These are phyloP conservation scores for Metalampra italica DNA, from an alignment of 2,888 invertebrate genomes.

Conservation along the genomic window DNA sequence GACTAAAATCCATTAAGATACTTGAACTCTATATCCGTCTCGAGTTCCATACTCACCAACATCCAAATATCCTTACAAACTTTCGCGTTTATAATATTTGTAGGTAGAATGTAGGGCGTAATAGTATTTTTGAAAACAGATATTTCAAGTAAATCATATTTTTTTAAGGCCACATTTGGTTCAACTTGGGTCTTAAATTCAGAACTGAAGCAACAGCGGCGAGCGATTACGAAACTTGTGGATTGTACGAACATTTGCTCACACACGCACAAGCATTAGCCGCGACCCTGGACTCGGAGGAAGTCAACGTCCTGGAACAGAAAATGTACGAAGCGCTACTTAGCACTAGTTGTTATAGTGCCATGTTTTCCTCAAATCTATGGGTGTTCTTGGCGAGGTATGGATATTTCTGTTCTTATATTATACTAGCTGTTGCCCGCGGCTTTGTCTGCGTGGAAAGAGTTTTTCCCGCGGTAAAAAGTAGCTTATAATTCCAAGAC, in stretches of 20 bases:
- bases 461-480: too few relatives aligned
- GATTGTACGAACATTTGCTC: slow-evolving; percentile 47
- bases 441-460: too few relatives aligned
- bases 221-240: slow-evolving; percentile 15
- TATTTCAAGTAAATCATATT: too few relatives aligned
- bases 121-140: too few relatives aligned
- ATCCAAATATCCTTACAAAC: too few relatives aligned
- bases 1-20: too few relatives aligned
- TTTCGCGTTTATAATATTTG: too few relatives aligned
- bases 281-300: slow-evolving; percentile 31
- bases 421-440: too few relatives aligned
- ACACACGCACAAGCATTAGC: slow-evolving; percentile 33
- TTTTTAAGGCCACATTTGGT: slow-evolving; percentile 49
- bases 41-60: too few relatives aligned
- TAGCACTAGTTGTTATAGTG: slow-evolving; percentile 35
- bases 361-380: slow-evolving; percentile 51
- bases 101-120: too few relatives aligned
- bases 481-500: too few relatives aligned
- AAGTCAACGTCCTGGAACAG: slow-evolving; percentile 39
- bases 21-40: too few relatives aligned
- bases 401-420: slow-evolving; percentile 4
- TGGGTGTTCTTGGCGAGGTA: slow-evolving; percentile 58
- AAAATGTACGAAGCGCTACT: slow-evolving; percentile 45
- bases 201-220: slow-evolving; percentile 15
- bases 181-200: slow-evolving; percentile 39